Base-by-base conservation (phyloP, 2,113 vertebrate species). In the Cyprinodon brontotheroides region DNA sequence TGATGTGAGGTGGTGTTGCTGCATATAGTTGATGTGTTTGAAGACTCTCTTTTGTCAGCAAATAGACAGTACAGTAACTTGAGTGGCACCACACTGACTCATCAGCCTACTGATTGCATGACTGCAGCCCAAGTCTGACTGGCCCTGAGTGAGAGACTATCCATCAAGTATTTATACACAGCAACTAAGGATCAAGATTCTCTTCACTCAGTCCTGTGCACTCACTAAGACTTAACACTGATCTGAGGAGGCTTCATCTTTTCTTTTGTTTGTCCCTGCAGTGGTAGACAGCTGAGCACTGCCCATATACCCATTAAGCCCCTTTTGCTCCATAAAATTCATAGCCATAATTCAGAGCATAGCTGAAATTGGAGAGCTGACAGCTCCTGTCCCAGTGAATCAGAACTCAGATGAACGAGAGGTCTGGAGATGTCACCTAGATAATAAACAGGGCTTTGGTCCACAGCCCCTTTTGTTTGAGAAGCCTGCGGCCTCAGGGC, bases 381-480 rank as follows among this genome's bases (percentile, higher is more conserved):
- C 89, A 89, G 77, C 68, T 77, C 64, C 85, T 85, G 87, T 87
- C 89, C 72, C 68, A 81, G 71, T 90, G 89, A 91, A 90, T 92
- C 90, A 90, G 90, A 64, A 74, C 71, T 81, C 77, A 80, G 86
- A 92, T 90, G 89, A 86, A 89, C 73, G 81, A 87, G 83, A 85
- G 77, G 89, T 87, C 83, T 76, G 37, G 80, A 85, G 89, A 90
- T 91, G 88, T 89, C 90, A 90, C 75, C 75, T 61, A 84, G 80
- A 89, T 93, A 89, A 93, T 90, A 86, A 92, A 93, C 80, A 86
- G 83, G 86, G 82, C 82, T 90, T 86, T 87, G 81, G 84, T 83
- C 79, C 88, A 61, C 65, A 87, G 84, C 82, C 79, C 74, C 83
- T 70, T 81, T 75, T 79, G 75, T 86, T 82, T 79, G 72, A 77